Evolutionary conservation across 2,797 vertebrate genomes (phyloP), one percentile per base, ranked within the genome.

Genomic region (Pantherophis vulpinus): DNA sequence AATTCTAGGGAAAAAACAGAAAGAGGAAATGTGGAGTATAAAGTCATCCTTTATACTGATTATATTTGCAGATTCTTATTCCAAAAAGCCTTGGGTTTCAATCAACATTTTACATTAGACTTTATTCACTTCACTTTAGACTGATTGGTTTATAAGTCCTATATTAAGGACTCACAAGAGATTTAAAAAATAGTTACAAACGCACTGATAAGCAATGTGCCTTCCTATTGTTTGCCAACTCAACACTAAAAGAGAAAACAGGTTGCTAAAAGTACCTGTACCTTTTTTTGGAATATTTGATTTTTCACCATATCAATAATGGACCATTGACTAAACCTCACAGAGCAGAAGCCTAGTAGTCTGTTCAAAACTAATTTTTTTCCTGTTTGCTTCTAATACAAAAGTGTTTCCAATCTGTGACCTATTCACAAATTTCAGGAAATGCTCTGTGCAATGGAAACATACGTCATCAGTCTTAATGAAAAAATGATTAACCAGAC

Each of bases 391-490:
- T 42, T 42, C 74, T 25, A 83, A 83, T 42, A 83, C 74, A 83
- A 59, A 25, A 61, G 58, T 60, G 58, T 89, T 61, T 89, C 58
- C 32, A 42, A 60, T 89, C 23, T 60, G 37, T 60, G 88, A 37
- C n/a, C 88, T 60, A 89, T 89, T 89, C 88, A 89, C 88, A 89
- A 42, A 61, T 60, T 89, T 59, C 88, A 89, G 32, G 88, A 61
- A 42, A 42, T 89, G 58, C 37, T 89, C 13, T 88, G 29, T 88
- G 87, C 55, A 88, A 88, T 56, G 56, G 87, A 88, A 88, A 88
- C 10, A 58, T 56, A 88, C 55, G 54, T 56, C 56, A 56, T 88
- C 87, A 88, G n/a, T 88, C 56, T 32, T 88, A 56, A 88, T 58
- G n/a, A 88, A 58, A 89, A 89, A 89, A 89, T 59, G 56, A 89